Evolutionary conservation across 2,888 invertebrate species (phyloP), one percentile per base, ranked within the genome.

Genomic region (Globia sparganii): DNA sequence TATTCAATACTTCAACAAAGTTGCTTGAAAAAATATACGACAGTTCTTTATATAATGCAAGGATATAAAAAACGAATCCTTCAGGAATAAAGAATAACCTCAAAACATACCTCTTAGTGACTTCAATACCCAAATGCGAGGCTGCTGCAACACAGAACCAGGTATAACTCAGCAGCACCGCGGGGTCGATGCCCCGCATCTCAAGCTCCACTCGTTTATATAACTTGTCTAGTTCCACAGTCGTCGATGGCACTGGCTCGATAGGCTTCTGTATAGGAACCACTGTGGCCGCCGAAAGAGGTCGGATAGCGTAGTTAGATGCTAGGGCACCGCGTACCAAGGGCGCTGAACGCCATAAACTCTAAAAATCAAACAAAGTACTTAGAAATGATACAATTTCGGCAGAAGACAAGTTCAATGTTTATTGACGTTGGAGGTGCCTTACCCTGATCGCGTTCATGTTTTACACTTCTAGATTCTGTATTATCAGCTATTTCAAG

Each of bases 111-210:
- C 97, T 97, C 89, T 97, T 97, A 75, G 98, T 98, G 64, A 98
- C 96, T 92, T 97, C 97, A 78, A 99, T 97, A 40, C 98, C 98
- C 79, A 99, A 97, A 94, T 99, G 97, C 59, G 97, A 97, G 0
- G 99, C 99, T 53, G 99, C 98, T 76, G 98, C 97, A 9, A 97
- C 97, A 40, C 98, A 97, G 95, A 99, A 99, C 97, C 97, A 97
- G 25, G 98, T 97, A 92, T 99, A 99, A 95, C 99, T 99, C 82
- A 98, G 97, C 37, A 99, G 94, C 0, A 99, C 99, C 0, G 98
- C 98, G 3, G 97, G 97, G 93, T 99, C 99, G 91, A 99, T 98
- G 28, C 99, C 98, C 91, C 98, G 97, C 88, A 99, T 97, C 96
- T 99, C 99, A 78, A 99, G 92, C 93, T 98, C 98, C 15, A 99